Conservation (phyloP, 2,113 vertebrate species). For the Bubo scandiacus region DNA sequence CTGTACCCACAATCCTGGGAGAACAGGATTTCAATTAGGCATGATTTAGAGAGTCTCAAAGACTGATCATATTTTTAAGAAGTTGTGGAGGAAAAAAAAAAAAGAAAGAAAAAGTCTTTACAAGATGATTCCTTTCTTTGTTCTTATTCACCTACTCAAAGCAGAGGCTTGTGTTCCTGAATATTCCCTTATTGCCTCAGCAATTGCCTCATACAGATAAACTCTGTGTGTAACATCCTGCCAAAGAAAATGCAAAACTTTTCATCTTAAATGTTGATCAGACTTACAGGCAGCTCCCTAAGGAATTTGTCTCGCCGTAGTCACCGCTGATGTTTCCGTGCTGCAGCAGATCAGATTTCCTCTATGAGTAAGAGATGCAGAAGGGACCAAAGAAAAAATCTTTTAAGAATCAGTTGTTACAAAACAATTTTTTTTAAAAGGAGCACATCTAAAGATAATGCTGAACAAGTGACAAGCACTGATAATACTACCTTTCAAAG, state of each 20-base stretch:
- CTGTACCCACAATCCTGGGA: not conserved
- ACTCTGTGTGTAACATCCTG: conserved; percentile 34
- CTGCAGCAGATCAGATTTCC: conserved; percentile 33
- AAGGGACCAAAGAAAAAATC: not conserved
- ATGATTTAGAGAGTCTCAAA: not conserved
- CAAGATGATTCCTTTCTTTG: not conserved
- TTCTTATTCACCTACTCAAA: not conserved
- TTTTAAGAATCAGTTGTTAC: not conserved
- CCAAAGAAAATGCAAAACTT: conserved; percentile 29
- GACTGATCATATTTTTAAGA: not conserved
- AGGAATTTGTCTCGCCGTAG: conserved; percentile 28
- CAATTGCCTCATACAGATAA: not conserved
- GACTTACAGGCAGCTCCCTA: conserved; percentile 55
- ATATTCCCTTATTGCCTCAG: conserved; percentile 20
- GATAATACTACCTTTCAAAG: not conserved
- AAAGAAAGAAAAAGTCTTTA: not conserved
- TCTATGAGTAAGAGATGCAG: conserved; percentile 19
- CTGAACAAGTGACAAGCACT: not conserved
- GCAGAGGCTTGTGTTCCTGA: not conserved
- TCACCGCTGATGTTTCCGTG: not conserved
- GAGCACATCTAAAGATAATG: not conserved
- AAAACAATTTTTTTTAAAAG: not conserved
- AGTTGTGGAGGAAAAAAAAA: not conserved
- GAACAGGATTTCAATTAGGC: not conserved
- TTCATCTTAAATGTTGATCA: conserved; percentile 40